phyloP scores from a whole-genome alignment of 2,888 invertebrate genomes.

The Epistrophe eligans region DNA sequence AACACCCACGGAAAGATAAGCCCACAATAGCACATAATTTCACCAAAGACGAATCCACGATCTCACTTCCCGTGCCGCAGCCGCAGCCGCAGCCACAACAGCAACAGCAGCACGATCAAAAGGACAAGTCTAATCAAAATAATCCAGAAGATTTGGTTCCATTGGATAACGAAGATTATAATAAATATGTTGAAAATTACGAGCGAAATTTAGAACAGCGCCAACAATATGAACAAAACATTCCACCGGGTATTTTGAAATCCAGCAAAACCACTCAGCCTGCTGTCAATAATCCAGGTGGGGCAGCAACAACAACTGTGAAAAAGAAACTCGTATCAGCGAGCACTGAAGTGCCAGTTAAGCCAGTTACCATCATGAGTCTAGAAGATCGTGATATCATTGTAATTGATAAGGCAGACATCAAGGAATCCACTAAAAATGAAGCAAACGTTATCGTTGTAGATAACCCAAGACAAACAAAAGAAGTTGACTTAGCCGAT shows the following conservation, averaged over 20 bases:
- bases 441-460: constrained; percentile 80
- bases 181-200: constrained; percentile 78
- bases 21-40: constrained; percentile 44
- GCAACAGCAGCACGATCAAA: constrained; percentile 40
- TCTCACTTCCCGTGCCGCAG: constrained; percentile 18
- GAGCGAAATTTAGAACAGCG: constrained; percentile 78
- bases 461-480: constrained; percentile 78
- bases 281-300: constrained; percentile 27
- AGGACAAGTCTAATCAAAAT: constrained; percentile 67
- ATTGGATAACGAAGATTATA: constrained; percentile 78
- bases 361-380: constrained; percentile 78
- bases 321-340: constrained; percentile 52
- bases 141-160: constrained; percentile 66
- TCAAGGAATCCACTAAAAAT: constrained; percentile 80
- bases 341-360: constrained; percentile 65
- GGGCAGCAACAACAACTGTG: constrained; percentile 27
- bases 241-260: constrained; percentile 78
- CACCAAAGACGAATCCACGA: constrained; percentile 56
- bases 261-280: constrained; percentile 67
- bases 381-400: constrained; percentile 81
- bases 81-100: not conserved
- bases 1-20: constrained; percentile 66
- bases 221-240: constrained; percentile 68
- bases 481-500: constrained; percentile 81
- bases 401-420: constrained; percentile 81